A percentile compares a stretch with the other conserved stretches of the same genome.
phyloP scores from a whole-genome alignment of 2,888 invertebrate species.

The Lithodes maja region DNA sequence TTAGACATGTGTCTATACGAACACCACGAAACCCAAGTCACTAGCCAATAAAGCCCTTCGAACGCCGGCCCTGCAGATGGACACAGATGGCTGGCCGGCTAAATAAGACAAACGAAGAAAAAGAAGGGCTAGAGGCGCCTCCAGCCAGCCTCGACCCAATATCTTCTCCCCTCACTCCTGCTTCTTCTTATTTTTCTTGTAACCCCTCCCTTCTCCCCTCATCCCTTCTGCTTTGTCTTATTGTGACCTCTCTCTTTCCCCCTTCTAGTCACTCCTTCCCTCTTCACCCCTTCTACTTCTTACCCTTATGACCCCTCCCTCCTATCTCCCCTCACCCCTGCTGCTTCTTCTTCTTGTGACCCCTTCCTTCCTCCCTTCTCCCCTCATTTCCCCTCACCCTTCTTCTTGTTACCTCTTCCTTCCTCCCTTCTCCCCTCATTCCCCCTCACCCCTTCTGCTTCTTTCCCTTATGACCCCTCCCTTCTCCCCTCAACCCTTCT shows the following conservation, averaged over 20 bases:
- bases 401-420: neutral
- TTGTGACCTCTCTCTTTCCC: too few species aligned
- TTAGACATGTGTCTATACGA: too few species aligned
- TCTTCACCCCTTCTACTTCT: neutral
- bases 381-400: too few species aligned
- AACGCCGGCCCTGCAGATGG: constrained; percentile 44
- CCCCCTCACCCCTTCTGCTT: too few species aligned
- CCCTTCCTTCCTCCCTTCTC: neutral
- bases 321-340: neutral
- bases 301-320: neutral
- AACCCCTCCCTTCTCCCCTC: too few species aligned
- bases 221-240: too few species aligned
- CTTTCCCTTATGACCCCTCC: too few species aligned
- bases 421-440: too few species aligned
- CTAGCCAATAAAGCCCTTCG: too few species aligned
- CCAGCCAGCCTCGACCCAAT: constrained; percentile 41
- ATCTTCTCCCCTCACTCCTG: constrained; percentile 34
- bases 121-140: constrained; percentile 31
- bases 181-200: too few species aligned
- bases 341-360: neutral
- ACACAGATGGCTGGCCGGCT: constrained; percentile 51
- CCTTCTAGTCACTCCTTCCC: neutral
- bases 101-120: constrained; percentile 57
- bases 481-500: too few species aligned
- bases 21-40: too few species aligned